phyloP scores from a whole-genome alignment of 2,113 vertebrate species.

The Ochotona princeps region DNA sequence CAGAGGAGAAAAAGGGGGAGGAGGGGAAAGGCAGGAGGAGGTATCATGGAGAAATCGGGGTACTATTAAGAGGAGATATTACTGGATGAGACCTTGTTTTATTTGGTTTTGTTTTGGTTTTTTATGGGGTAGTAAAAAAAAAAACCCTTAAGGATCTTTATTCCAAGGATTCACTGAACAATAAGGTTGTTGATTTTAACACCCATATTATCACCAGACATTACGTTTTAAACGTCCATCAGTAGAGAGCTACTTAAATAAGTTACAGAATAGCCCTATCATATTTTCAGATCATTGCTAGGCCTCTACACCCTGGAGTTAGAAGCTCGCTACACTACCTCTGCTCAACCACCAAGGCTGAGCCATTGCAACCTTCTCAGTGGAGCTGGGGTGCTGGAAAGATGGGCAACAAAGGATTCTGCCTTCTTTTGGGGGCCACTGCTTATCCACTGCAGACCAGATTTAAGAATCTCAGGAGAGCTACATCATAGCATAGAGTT shows the following conservation, averaged over 20 bases:
- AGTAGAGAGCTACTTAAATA: neutral
- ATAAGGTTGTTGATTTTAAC: neutral
- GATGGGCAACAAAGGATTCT: neutral
- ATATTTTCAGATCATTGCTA: neutral
- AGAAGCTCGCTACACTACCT: neutral
- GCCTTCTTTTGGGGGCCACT: neutral
- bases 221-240: neutral
- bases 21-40: neutral
- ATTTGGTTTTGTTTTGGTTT: neutral
- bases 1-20: neutral
- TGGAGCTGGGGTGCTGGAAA: neutral
- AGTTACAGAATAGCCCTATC: neutral
- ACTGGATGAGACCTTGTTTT: neutral
- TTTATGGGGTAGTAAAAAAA: too few species aligned
- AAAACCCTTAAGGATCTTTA: neutral
- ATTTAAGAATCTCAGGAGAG: neutral
- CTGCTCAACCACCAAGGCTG: fast-evolving
- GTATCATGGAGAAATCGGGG: neutral
- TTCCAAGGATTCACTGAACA: neutral
- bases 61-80: neutral
- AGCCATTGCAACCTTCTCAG: fast-evolving
- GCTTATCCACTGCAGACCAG: too few species aligned
- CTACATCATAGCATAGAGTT: fast-evolving
- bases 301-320: neutral
- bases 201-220: neutral